Conservation (phyloP, 2,113 vertebrate species). For the Notothenia rossii region DNA sequence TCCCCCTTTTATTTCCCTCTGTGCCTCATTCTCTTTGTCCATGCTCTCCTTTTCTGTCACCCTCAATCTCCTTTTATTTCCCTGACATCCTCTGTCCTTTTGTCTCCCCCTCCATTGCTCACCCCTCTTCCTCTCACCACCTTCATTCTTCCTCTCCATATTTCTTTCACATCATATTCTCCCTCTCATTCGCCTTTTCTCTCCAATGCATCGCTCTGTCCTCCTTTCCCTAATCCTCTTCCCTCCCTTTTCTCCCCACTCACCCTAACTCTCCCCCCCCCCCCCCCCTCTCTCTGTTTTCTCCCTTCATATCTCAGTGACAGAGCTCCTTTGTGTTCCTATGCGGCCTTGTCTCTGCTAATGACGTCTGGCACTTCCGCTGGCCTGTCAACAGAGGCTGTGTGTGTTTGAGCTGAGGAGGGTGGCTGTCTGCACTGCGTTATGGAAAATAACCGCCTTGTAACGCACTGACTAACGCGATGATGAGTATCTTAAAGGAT, state of each 20-base stretch:
- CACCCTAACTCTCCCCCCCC: conserved; percentile 21
- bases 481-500: conserved; percentile 37
- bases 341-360: conserved; percentile 74
- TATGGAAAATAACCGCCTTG: conserved; percentile 71
- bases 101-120: not conserved
- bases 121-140: conserved; percentile 6
- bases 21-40: not conserved
- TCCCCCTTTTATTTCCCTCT: not conserved
- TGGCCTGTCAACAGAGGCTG: conserved; percentile 71
- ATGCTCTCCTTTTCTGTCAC: not conserved
- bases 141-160: not conserved
- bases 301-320: conserved; percentile 68
- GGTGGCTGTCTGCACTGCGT: conserved; percentile 53
- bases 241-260: conserved; percentile 17
- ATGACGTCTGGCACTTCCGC: conserved; percentile 78
- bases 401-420: conserved; percentile 35
- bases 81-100: not conserved
- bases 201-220: conserved; percentile 1
- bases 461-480: conserved; percentile 24
- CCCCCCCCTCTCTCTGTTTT: not conserved
- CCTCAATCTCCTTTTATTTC: not conserved
- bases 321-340: conserved; percentile 76
- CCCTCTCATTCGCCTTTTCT: not conserved
- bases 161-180: not conserved
- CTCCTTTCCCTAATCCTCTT: conserved; percentile 3